Evolutionary conservation across 1,140 invertebrate species (phyloP), one percentile per base, ranked within the genome.

Genomic region (Holcopasites calliopsidis): DNA sequence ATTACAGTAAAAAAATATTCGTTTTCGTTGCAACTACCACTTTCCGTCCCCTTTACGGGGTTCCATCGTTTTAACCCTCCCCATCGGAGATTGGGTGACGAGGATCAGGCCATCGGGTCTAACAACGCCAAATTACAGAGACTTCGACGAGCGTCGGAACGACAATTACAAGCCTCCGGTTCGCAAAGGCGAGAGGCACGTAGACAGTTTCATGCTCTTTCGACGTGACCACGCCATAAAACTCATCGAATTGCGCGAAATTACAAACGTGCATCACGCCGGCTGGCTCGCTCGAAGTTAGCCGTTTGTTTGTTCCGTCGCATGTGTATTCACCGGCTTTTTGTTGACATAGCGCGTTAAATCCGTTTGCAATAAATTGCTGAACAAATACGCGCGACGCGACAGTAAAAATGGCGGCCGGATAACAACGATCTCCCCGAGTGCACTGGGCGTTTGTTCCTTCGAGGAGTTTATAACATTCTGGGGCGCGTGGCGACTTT

Each of bases 71-170:
- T 66, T 66, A 49, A 47, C 44, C 40, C 40, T 1, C 28, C 11
- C 7, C 21, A 21, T 28, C 35, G 21, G 1, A 33, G 13, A 38
- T n/a, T 21, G 2, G 35, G 28, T 23, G 61, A 31, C 28, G 28
- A 64, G 26, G 13, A n/a, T 11, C 7, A 28, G 11, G n/a, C 40
- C 26, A 40, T 6, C 47, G 26, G 38, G 42, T 68, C 68, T 58
- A 68, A 58, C 64, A 49, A 58, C 31, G 62, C 10, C 6, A 57
- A 75, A 75, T 75, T 75, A 75, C 72, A 75, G 72, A 68, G 52
- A 38, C 64, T 28, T 44, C 62, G 40, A 47, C 35, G 52, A 18
- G 3, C 31, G 52, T 75, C 58, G 50, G 72, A 58, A 38, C 64
- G 31, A 57, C 52, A 49, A 75, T 75, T 75, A 75, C 52, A 68